Base-by-base conservation (phyloP, 2,888 invertebrate species). In the Drosophila mimica region DNA sequence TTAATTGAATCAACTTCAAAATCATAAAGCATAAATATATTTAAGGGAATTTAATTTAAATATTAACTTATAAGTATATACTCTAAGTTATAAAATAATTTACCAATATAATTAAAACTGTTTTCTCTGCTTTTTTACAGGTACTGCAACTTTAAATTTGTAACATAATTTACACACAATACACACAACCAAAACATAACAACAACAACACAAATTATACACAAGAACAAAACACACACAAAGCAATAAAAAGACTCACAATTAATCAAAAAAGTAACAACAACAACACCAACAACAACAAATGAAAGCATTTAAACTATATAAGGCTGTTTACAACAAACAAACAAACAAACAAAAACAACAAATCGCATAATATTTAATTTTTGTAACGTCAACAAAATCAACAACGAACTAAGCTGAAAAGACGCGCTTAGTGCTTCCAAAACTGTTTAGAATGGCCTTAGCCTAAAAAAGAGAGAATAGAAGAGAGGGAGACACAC, bases 181-280 rank as follows among this genome's bases (percentile, higher is more conserved):
- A 52, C 9, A 67, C 48, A 54, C 38, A 33, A 48, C 13, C 48
- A 25, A 25, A 20, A 66, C 52, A 70, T 64, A 57, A 46, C 13
- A 36, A 43, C 40, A 64, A 74, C 20, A 7, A 46, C 15, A 46
- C 46, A 46, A 25, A 46, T 46, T 46, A 4, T 46, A 46, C 46
- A 46, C 46, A 28, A 46, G 46, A 46, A 46, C 46, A 4, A 8
- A 25, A 25, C 46, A 25, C 40, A 73, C 65, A 74, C 66, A 68
- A 83, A 87, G 83, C 87, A 83, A 83, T 81, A 74, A 69, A 56
- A 89, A 83, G 87, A 87, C 87, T 87, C 59, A 69, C 33, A 57
- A 62, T 38, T 64, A 80, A 73, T 70, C 61, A 78, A 69, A 76
- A 57, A 48, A 68, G 25, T 54, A 64, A 40, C 2, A 48, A 69